Percentiles rank a stretch among this genome's conserved stretches.
phyloP scores from a whole-genome alignment of 2,888 invertebrate species.

The Beris chalybata region DNA sequence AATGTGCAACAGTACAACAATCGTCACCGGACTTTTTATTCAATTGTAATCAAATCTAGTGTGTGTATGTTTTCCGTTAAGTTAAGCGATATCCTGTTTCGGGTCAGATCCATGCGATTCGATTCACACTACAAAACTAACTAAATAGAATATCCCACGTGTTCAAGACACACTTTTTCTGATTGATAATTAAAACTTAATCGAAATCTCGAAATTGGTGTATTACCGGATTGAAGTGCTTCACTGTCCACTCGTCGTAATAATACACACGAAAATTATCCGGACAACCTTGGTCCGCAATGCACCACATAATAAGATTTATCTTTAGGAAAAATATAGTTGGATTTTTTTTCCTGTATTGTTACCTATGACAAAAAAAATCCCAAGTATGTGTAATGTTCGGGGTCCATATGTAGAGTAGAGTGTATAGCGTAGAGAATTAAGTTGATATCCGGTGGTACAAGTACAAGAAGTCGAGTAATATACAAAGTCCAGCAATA shows the following conservation, averaged over 20 bases:
- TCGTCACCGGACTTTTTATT: conserved; percentile 15
- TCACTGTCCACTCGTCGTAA: too few species aligned
- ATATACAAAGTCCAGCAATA: neutral
- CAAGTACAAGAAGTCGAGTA: conserved; percentile 26
- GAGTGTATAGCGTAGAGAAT: conserved; percentile 9
- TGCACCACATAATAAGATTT: conserved; percentile 21
- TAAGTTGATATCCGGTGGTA: conserved; percentile 29
- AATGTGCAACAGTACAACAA: conserved; percentile 24
- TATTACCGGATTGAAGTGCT: too few species aligned
- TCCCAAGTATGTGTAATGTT: conserved; percentile 21
- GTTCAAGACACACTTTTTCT: too few species aligned
- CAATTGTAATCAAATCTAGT: conserved; percentile 5
- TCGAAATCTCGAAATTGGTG: too few species aligned
- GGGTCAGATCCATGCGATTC: neutral
- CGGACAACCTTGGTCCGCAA: conserved; percentile 27
- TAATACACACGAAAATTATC: conserved; percentile 26
- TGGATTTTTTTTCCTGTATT: conserved; percentile 11
- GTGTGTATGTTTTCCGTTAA: conserved; percentile 11
- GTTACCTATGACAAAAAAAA: neutral
- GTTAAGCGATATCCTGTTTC: conserved; percentile 19
- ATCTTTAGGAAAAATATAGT: conserved; percentile 18
- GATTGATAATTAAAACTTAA: too few species aligned
- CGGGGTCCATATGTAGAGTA: conserved; percentile 14
- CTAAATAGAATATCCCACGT: too few species aligned
- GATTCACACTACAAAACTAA: too few species aligned